phyloP scores from a whole-genome alignment of 2,797 vertebrate species.

The Mus spretus region DNA sequence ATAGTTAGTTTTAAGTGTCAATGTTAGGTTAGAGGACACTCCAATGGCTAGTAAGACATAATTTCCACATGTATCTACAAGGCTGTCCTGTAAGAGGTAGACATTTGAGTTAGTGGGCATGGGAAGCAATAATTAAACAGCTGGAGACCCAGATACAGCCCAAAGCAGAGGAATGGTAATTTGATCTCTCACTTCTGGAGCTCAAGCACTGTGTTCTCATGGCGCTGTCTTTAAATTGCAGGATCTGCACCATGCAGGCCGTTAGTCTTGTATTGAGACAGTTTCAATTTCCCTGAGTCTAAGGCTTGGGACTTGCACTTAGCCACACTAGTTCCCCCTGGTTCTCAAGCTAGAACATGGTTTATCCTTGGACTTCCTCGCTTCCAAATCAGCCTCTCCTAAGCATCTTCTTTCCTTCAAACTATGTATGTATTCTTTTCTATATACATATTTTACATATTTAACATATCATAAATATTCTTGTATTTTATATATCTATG shows the following conservation, averaged over 20 bases:
- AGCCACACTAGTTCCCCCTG: neutral
- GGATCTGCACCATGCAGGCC: neutral
- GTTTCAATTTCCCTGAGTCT: neutral
- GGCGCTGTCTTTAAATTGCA: neutral
- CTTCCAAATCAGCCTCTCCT: neutral
- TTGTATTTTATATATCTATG: neutral
- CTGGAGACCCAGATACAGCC: neutral
- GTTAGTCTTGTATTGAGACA: neutral
- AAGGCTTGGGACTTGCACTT: neutral
- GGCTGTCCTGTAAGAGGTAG: neutral
- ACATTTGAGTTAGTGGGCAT: neutral
- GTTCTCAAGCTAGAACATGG: neutral
- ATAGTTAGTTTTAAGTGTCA: neutral
- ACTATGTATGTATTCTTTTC: neutral
- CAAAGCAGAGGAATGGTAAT: neutral
- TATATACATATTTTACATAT: neutral
- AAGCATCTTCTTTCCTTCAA: neutral
- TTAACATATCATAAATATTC: neutral
- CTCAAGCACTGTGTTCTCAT: neutral
- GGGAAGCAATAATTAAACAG: neutral
- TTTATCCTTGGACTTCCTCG: neutral
- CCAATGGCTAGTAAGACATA: neutral
- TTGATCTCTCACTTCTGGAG: neutral
- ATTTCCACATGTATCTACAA: neutral
- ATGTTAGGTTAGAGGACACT: neutral